Evolutionary conservation across 2,113 vertebrate species (phyloP).

Genomic region (Mastomys coucha): DNA sequence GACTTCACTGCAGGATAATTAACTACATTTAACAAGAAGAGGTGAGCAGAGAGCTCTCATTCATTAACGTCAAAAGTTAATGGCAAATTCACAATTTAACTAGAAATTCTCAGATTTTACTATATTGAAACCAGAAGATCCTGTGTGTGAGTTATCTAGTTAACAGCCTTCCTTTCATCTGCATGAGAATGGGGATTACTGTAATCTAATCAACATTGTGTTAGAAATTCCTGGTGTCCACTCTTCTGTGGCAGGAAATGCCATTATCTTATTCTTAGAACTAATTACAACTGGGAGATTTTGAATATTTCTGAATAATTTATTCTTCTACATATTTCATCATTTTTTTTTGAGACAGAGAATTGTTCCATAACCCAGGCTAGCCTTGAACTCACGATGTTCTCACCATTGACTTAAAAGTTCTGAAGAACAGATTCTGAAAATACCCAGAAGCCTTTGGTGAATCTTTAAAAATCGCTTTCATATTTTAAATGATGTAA

Average conservation of each 20-base stretch:
- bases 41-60: slow-evolving; percentile 21
- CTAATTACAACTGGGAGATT: background rate
- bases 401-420: background rate
- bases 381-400: too few species aligned
- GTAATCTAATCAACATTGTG: slow-evolving; percentile 64
- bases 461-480: background rate
- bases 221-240: slow-evolving; percentile 69
- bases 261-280: slow-evolving; percentile 66
- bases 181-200: slow-evolving; percentile 37
- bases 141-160: slow-evolving; percentile 47
- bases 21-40: slow-evolving; percentile 51
- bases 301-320: background rate
- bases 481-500: background rate
- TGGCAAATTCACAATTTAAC: background rate
- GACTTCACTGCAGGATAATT: slow-evolving; percentile 39
- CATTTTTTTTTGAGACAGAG: background rate
- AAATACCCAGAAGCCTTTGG: background rate
- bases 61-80: slow-evolving; percentile 28
- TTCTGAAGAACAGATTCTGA: background rate
- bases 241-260: slow-evolving; percentile 44
- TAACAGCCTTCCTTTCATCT: slow-evolving; percentile 68
- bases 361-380: background rate
- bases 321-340: background rate
- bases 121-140: slow-evolving; percentile 11
- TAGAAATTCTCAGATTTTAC: slow-evolving; percentile 7